Percentiles rank a stretch among this genome's conserved stretches.
phyloP scores from a whole-genome alignment of 2,888 invertebrate species.

The Drosophila rellima region DNA sequence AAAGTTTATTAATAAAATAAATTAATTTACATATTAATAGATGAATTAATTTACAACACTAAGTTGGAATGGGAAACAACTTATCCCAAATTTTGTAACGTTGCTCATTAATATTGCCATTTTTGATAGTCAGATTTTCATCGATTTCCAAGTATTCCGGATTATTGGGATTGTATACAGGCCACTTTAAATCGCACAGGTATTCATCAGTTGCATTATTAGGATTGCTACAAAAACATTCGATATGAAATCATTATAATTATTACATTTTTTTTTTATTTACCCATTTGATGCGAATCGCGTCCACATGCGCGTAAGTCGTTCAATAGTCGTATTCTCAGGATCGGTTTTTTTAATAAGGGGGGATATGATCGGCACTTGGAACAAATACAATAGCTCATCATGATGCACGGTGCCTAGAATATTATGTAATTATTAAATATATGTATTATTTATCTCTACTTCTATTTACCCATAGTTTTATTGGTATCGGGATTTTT shows the following conservation, averaged over 20 bases:
- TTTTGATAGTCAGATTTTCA: slow-evolving; percentile 64
- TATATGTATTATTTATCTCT: not conserved
- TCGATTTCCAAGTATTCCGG: slow-evolving; percentile 82
- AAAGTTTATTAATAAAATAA: too few species aligned
- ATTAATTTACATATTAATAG: too few species aligned
- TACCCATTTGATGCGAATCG: slow-evolving; percentile 84
- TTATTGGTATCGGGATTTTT: slow-evolving; percentile 84
- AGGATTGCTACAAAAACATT: slow-evolving; percentile 74
- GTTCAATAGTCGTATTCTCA: slow-evolving; percentile 85
- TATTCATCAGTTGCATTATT: slow-evolving; percentile 78
- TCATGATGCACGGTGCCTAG: slow-evolving; percentile 86
- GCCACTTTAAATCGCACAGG: slow-evolving; percentile 74
- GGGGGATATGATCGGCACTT: slow-evolving; percentile 77
- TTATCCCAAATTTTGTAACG: slow-evolving; percentile 72
- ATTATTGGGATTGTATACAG: slow-evolving; percentile 58
- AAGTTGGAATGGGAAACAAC: slow-evolving; percentile 56
- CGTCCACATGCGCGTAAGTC: slow-evolving; percentile 85
- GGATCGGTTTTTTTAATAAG: slow-evolving; percentile 83
- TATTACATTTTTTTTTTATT: not conserved
- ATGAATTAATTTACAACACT: not conserved
- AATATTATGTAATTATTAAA: not conserved
- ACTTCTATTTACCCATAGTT: slow-evolving; percentile 85
- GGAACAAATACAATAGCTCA: slow-evolving; percentile 86
- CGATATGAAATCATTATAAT: not conserved
- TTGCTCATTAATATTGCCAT: slow-evolving; percentile 67